A percentile compares a stretch with the other conserved stretches of the same genome.
Evolutionary conservation across 1,140 invertebrate genomes (phyloP).

Genomic region (Pseudobourletiella spinata): DNA sequence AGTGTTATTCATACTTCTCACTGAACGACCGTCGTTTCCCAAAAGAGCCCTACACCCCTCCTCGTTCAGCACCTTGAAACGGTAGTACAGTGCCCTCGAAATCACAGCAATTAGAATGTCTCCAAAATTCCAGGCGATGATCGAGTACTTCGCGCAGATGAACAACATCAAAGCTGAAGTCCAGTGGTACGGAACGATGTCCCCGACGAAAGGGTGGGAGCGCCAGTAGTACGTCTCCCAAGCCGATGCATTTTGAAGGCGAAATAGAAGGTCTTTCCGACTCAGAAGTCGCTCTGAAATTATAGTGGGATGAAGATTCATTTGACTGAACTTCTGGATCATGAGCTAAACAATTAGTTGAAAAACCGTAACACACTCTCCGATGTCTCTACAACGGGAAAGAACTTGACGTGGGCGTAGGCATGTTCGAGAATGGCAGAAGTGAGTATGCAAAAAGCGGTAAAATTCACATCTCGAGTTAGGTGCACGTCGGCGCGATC

Average conservation of each 20-base stretch:
- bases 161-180: neutral
- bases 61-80: conserved; percentile 13
- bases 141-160: neutral
- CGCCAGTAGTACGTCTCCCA: conserved; percentile 8
- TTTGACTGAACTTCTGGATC: too few species aligned
- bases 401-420: conserved; percentile 3
- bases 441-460: conserved; percentile 11
- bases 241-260: neutral
- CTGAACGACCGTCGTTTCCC: too few species aligned
- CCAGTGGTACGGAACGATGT: conserved; percentile 4
- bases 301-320: too few species aligned
- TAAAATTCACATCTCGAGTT: conserved; percentile 17
- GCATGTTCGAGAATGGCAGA: conserved; percentile 27
- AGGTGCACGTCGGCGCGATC: conserved; percentile 12
- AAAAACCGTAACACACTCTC: too few species aligned
- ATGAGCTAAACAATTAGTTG: too few species aligned
- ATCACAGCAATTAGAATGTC: conserved; percentile 16
- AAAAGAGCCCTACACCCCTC: too few species aligned
- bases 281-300: neutral
- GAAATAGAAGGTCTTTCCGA: neutral
- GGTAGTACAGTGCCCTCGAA: conserved; percentile 12
- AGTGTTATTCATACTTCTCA: too few species aligned
- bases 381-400: neutral
- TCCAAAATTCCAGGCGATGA: conserved; percentile 18
- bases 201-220: neutral